Evolutionary conservation across 1,140 invertebrate genomes (phyloP).

Genomic region (Galleria mellonella): DNA sequence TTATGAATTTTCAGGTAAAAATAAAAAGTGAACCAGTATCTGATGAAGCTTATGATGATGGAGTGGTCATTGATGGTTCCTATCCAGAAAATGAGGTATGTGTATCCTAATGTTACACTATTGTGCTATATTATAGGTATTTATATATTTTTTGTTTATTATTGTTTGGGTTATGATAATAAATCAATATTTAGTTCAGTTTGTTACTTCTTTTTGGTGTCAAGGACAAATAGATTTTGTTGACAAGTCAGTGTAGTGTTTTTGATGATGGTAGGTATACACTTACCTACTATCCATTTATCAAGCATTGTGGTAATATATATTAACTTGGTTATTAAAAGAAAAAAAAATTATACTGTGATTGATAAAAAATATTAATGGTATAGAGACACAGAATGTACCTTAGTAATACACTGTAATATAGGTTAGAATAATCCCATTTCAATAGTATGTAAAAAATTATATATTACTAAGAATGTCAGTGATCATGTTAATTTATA

Average conservation of each 20-base stretch:
- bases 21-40: slow-evolving; percentile 68
- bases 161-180: neutral
- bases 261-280: neutral
- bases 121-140: too few species aligned
- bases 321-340: too few species aligned
- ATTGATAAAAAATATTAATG: too few species aligned
- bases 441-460: too few species aligned
- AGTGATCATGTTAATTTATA: too few species aligned
- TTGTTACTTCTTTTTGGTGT: slow-evolving; percentile 28
- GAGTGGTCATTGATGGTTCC: slow-evolving; percentile 68
- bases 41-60: slow-evolving; percentile 70
- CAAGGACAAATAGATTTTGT: slow-evolving; percentile 51
- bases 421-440: too few species aligned
- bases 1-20: slow-evolving; percentile 63
- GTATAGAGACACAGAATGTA: too few species aligned
- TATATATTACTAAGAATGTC: too few species aligned
- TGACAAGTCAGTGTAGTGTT: slow-evolving; percentile 18
- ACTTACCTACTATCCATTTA: neutral
- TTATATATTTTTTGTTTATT: too few species aligned
- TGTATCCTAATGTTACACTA: slow-evolving; percentile 9
- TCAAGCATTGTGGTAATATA: too few species aligned
- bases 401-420: too few species aligned
- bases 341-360: too few species aligned
- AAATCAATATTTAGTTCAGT: neutral
- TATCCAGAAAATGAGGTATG: slow-evolving; percentile 63